Evolutionary conservation across 2,888 invertebrate species (phyloP).

Genomic region (Bombyx huttoni): DNA sequence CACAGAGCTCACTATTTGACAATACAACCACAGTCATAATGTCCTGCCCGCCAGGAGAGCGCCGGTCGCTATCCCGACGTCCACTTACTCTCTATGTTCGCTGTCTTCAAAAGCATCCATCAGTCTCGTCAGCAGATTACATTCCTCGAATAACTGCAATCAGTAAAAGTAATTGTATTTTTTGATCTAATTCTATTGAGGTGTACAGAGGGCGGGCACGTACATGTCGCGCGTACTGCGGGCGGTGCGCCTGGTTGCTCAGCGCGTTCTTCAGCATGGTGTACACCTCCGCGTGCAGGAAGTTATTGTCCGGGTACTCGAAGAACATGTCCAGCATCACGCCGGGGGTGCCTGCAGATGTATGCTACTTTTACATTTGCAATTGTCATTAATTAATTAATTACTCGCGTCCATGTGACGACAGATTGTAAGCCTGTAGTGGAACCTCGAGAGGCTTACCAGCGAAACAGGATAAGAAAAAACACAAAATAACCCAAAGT

Average conservation of each 20-base stretch:
- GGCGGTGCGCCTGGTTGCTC: slow-evolving; percentile 30
- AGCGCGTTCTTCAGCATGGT: slow-evolving; percentile 83
- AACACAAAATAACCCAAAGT: too few species aligned
- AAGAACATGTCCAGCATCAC: slow-evolving; percentile 89
- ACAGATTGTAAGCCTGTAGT: too few species aligned
- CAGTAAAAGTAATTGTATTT: slow-evolving; percentile 15
- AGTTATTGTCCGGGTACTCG: slow-evolving; percentile 93
- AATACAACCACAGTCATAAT: too few species aligned
- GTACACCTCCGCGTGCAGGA: slow-evolving; percentile 92
- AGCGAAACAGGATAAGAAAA: too few species aligned
- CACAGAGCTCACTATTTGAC: too few species aligned
- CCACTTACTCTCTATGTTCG: slow-evolving; percentile 80
- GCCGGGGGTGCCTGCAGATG: slow-evolving; percentile 67
- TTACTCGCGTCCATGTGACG: too few species aligned
- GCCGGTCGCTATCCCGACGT: too few species aligned
- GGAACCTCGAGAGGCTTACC: background rate
- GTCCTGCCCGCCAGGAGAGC: too few species aligned
- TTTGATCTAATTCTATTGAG: too few species aligned
- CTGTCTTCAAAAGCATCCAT: slow-evolving; percentile 87
- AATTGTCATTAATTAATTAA: too few species aligned
- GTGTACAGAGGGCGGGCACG: too few species aligned
- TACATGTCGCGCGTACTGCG: slow-evolving; percentile 35
- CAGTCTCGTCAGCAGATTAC: slow-evolving; percentile 83
- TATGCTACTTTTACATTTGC: background rate
- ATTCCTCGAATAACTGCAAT: slow-evolving; percentile 82